phyloP scores from a whole-genome alignment of 2,797 vertebrate species.

The Galagoides demidoff region DNA sequence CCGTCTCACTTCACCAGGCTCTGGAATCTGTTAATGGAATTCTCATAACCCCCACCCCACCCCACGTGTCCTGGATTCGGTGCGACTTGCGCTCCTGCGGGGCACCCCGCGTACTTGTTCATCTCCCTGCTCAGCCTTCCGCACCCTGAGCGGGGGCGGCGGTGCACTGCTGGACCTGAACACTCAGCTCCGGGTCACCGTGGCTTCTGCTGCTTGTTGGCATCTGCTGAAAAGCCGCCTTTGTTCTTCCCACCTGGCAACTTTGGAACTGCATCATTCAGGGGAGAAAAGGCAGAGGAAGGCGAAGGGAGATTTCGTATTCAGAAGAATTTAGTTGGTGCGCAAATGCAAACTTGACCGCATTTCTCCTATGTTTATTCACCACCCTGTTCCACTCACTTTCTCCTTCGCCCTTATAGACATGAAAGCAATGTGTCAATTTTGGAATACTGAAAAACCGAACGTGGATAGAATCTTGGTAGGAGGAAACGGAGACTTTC shows the following conservation, averaged over 20 bases:
- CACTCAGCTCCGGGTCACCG: accelerated
- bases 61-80: accelerated
- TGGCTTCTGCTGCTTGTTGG: not conserved
- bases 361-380: not conserved
- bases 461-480: not conserved
- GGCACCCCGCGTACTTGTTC: accelerated
- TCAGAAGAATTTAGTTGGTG: not conserved
- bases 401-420: not conserved
- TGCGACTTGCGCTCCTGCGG: not conserved
- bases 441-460: not conserved
- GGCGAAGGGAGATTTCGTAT: not conserved
- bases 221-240: too few relatives aligned
- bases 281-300: not conserved
- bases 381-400: not conserved
- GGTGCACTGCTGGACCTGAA: too few relatives aligned
- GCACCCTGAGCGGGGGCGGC: not conserved
- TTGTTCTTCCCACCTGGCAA: not conserved
- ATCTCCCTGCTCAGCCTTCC: not conserved
- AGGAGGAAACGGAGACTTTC: not conserved
- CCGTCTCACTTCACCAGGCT: not conserved
- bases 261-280: not conserved
- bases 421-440: not conserved
- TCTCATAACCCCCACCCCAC: not conserved
- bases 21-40: not conserved
- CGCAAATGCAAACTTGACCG: not conserved